Conservation (phyloP, 2,888 invertebrate genomes). For the Omphaloscelis lunosa region DNA sequence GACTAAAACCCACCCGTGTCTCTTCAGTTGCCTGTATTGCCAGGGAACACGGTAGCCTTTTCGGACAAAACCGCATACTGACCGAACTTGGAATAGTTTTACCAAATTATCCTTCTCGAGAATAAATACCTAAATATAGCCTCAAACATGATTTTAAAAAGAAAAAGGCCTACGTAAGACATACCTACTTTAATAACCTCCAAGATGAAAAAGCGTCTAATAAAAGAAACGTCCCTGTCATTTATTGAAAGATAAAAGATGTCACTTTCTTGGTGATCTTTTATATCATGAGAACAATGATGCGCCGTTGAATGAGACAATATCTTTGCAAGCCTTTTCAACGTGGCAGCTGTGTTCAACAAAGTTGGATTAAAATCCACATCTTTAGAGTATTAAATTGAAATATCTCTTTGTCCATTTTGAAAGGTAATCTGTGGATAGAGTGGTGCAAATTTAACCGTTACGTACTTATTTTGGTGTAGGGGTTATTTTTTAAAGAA, state of each 20-base stretch:
- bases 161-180: not conserved
- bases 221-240: slow-evolving; percentile 14
- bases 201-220: slow-evolving; percentile 18
- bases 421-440: slow-evolving; percentile 4
- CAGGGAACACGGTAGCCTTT: too few relatives aligned
- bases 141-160: not conserved
- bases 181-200: not conserved
- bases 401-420: slow-evolving; percentile 43
- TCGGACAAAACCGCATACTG: too few relatives aligned
- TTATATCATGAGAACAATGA: slow-evolving; percentile 54
- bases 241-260: slow-evolving; percentile 37
- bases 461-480: not conserved
- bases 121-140: not conserved
- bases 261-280: slow-evolving; percentile 43
- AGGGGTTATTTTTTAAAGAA: not conserved
- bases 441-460: not conserved
- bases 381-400: slow-evolving; percentile 51
- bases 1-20: too few relatives aligned
- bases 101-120: not conserved
- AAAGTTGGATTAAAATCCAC: slow-evolving; percentile 48
- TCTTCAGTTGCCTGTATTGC: too few relatives aligned
- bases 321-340: slow-evolving; percentile 60
- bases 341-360: slow-evolving; percentile 38
- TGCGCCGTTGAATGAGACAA: slow-evolving; percentile 50
- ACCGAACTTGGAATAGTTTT: not conserved